These are phyloP conservation scores for Lutraria lutraria DNA, from an alignment of 2,888 invertebrate species.

Conservation along the genomic window DNA sequence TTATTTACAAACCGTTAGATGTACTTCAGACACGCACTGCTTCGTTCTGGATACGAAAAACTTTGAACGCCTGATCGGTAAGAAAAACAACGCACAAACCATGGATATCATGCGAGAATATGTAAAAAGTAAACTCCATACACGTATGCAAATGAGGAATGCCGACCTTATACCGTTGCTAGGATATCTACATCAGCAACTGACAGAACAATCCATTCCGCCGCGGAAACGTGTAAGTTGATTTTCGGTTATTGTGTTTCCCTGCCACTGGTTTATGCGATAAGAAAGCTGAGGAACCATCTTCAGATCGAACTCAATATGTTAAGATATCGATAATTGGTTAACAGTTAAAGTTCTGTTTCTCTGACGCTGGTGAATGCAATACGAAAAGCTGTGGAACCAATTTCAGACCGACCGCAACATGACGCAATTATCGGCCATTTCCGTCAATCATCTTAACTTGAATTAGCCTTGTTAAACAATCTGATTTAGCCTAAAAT, in stretches of 20 bases:
- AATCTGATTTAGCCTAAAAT: too few relatives aligned
- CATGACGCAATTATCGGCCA: not conserved
- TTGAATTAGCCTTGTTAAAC: not conserved
- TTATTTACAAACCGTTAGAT: conserved; percentile 82
- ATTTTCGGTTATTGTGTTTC: not conserved
- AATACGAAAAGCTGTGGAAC: too few relatives aligned
- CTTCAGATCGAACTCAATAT: too few relatives aligned
- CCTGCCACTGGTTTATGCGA: too few relatives aligned
- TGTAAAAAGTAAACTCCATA: conserved; percentile 79
- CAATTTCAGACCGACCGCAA: too few relatives aligned
- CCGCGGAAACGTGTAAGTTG: conserved; percentile 68
- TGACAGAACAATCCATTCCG: conserved; percentile 77
- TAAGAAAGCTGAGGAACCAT: too few relatives aligned
- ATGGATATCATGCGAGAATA: conserved; percentile 77
- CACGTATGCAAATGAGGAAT: conserved; percentile 75
- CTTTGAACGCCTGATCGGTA: conserved; percentile 82
- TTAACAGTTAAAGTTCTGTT: too few relatives aligned
- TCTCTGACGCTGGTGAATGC: too few relatives aligned
- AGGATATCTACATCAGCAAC: conserved; percentile 78
- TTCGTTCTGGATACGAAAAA: conserved; percentile 85
- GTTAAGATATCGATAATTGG: too few relatives aligned
- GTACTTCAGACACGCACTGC: conserved; percentile 81
- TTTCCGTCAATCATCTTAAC: not conserved
- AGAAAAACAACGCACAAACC: conserved; percentile 79
- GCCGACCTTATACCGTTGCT: conserved; percentile 80